phyloP scores from a whole-genome alignment of 2,888 invertebrate species.

The Pegoplata infirma region DNA sequence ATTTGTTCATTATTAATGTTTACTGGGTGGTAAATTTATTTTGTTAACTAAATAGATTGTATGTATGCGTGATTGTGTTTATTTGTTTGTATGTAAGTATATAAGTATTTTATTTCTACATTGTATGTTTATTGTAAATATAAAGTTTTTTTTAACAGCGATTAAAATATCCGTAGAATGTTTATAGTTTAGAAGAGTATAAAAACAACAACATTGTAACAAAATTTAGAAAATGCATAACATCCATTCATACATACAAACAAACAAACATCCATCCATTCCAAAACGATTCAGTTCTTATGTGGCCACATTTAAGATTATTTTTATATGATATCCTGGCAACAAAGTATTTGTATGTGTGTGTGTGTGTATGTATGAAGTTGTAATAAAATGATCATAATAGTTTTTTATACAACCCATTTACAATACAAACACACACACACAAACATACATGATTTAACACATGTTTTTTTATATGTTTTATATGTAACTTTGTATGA shows the following conservation, averaged over 20 bases:
- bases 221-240: slow-evolving; percentile 51
- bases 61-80: background rate
- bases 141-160: slow-evolving; percentile 20
- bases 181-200: slow-evolving; percentile 68
- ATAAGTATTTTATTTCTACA: slow-evolving; percentile 9
- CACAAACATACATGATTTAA: background rate
- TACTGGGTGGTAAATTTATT: background rate
- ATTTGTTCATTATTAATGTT: too few species aligned
- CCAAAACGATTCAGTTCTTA: slow-evolving; percentile 20
- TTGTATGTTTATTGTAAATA: slow-evolving; percentile 34
- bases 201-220: slow-evolving; percentile 44
- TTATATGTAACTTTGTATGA: slow-evolving; percentile 1
- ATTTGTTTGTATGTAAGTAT: slow-evolving; percentile 21
- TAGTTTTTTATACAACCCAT: slow-evolving; percentile 17
- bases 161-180: slow-evolving; percentile 64
- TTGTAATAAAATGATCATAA: slow-evolving; percentile 60
- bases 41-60: background rate
- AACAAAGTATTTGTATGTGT: slow-evolving; percentile 51
- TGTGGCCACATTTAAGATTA: slow-evolving; percentile 58
- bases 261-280: too few species aligned
- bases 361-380: too few species aligned
- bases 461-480: background rate
- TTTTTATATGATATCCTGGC: slow-evolving; percentile 53
- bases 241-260: too few species aligned
- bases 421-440: slow-evolving; percentile 22